These are phyloP conservation scores for Merodon equestris DNA, from an alignment of 2,888 invertebrate species.

Conservation along the genomic window DNA sequence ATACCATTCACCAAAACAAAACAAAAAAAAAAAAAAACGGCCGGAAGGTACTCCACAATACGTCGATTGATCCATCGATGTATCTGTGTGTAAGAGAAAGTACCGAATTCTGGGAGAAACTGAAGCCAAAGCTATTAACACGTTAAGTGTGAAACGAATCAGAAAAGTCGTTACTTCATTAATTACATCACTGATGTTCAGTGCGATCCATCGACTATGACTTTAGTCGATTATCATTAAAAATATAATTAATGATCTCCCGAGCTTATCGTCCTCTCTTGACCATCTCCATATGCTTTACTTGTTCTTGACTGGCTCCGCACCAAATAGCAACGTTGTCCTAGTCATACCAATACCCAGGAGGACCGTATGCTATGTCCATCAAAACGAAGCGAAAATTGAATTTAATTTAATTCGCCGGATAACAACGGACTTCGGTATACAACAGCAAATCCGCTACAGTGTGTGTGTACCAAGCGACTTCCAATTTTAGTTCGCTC, in stretches of 20 bases:
- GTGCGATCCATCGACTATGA: too few relatives aligned
- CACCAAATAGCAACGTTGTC: too few relatives aligned
- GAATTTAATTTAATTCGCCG: constrained; percentile 39
- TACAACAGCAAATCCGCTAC: constrained; percentile 6
- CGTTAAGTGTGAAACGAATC: constrained; percentile 7
- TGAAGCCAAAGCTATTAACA: not conserved
- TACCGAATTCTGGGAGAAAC: not conserved
- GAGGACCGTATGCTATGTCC: not conserved
- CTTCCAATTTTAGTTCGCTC: constrained; percentile 18
- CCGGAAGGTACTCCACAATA: too few relatives aligned
- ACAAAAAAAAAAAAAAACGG: too few relatives aligned
- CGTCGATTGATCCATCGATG: too few relatives aligned
- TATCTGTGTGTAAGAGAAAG: too few relatives aligned
- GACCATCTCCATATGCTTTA: not conserved
- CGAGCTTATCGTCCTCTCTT: not conserved
- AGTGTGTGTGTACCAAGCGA: not conserved
- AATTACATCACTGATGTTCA: constrained; percentile 6
- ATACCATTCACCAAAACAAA: too few relatives aligned
- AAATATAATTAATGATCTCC: constrained; percentile 14
- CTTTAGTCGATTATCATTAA: constrained; percentile 10
- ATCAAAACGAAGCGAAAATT: constrained; percentile 20
- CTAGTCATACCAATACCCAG: too few relatives aligned
- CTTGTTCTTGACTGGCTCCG: too few relatives aligned
- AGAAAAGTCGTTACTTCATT: constrained; percentile 10
- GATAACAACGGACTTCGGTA: constrained; percentile 31